phyloP scores from a whole-genome alignment of 1,140 invertebrate species.

The Pseudachorutes palmiensis region DNA sequence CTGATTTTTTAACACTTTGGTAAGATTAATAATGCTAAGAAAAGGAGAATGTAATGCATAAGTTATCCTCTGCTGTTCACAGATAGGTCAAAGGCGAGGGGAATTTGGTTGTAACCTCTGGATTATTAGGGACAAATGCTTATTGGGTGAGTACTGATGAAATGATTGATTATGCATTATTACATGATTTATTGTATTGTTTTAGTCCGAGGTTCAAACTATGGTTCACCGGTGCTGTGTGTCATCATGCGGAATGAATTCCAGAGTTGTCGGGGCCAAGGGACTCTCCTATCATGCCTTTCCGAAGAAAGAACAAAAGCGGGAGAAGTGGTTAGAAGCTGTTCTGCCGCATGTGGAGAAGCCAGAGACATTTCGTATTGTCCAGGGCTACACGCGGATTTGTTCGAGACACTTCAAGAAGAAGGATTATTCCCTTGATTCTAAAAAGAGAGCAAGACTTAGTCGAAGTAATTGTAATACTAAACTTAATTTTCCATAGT shows the following conservation, averaged over 20 bases:
- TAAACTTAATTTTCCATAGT: slow-evolving; percentile 11
- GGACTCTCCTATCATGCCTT: slow-evolving; percentile 35
- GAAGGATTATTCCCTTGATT: slow-evolving; percentile 36
- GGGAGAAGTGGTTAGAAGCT: slow-evolving; percentile 35
- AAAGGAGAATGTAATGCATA: too few relatives aligned
- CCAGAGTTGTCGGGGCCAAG: slow-evolving; percentile 30
- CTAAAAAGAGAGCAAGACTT: slow-evolving; percentile 32
- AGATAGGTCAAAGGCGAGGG: too few relatives aligned
- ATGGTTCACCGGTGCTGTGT: slow-evolving; percentile 38
- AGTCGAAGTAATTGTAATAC: slow-evolving; percentile 30
- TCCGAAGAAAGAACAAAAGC: slow-evolving; percentile 28
- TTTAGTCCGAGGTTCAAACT: too few relatives aligned
- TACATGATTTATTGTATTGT: too few relatives aligned
- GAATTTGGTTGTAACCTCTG: too few relatives aligned
- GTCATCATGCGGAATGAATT: slow-evolving; percentile 35
- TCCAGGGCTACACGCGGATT: slow-evolving; percentile 33
- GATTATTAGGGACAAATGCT: too few relatives aligned
- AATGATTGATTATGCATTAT: too few relatives aligned
- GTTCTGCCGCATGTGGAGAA: slow-evolving; percentile 36
- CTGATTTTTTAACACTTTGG: too few relatives aligned
- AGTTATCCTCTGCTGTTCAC: too few relatives aligned
- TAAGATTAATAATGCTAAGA: too few relatives aligned
- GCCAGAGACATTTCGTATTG: slow-evolving; percentile 32
- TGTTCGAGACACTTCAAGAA: slow-evolving; percentile 36
- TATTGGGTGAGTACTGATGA: too few relatives aligned